Conservation (phyloP, 2,888 invertebrate genomes). For the Limnephilus rhombicus region DNA sequence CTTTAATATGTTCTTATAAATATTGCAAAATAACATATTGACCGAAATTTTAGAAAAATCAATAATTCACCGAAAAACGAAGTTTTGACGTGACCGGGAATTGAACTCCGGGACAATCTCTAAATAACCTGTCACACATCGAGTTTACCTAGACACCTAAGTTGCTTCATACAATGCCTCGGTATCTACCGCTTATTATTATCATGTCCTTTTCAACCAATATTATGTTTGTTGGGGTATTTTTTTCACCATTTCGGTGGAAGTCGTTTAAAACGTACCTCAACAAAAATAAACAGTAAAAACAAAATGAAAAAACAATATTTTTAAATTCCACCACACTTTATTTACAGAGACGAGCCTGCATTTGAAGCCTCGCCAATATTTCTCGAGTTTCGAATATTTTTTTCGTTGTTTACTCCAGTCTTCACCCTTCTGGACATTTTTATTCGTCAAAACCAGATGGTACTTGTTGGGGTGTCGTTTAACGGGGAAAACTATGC, state of each 20-base stretch:
- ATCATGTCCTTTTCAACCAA: too few species aligned
- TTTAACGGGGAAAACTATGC: background rate
- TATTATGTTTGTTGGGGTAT: too few species aligned
- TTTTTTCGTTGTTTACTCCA: background rate
- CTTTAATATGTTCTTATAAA: too few species aligned
- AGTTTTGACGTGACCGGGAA: too few species aligned
- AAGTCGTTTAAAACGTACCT: too few species aligned
- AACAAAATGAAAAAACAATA: background rate
- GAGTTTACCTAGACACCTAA: background rate
- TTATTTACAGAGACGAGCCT: background rate
- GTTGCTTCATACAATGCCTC: background rate
- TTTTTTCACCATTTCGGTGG: too few species aligned
- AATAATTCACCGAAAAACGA: too few species aligned
- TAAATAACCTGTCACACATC: background rate
- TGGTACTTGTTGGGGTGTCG: background rate
- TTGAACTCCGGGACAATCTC: too few species aligned
- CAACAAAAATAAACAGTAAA: background rate
- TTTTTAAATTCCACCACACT: background rate
- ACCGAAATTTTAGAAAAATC: too few species aligned
- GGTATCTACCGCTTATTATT: too few species aligned
- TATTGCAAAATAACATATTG: too few species aligned
- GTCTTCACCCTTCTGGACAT: background rate
- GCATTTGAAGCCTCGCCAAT: background rate
- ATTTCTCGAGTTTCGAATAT: background rate
- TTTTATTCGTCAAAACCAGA: background rate